These are phyloP conservation scores for Drosophila dunni DNA, from an alignment of 1,140 invertebrate species.

Conservation along the genomic window DNA sequence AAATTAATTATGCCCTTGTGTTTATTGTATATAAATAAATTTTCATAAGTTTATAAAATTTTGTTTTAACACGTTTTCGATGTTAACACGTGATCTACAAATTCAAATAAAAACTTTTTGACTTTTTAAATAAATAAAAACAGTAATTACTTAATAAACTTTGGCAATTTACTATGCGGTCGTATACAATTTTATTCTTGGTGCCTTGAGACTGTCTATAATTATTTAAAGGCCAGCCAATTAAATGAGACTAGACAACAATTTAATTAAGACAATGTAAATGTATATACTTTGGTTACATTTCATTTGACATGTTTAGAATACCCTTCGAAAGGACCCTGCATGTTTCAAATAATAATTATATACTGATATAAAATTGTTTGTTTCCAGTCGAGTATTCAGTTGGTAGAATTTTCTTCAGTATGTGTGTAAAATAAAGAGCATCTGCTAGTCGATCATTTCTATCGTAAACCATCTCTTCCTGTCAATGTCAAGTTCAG, in stretches of 20 bases:
- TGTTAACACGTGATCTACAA: no score
- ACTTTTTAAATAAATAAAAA: constrained; percentile 23
- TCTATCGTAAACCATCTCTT: neutral
- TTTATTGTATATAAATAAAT: no score
- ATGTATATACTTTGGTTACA: neutral
- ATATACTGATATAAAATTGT: no score
- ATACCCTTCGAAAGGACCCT: no score
- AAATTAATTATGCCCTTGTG: neutral
- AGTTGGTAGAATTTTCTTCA: no score
- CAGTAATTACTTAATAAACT: constrained; percentile 17
- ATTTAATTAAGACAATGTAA: constrained; percentile 11
- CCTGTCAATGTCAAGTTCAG: constrained; percentile 61
- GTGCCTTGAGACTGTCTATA: constrained; percentile 6
- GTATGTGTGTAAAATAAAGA: neutral
- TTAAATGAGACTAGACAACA: constrained; percentile 4
- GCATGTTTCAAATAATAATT: no score
- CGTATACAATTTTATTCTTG: no score
- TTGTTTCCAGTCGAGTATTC: no score
- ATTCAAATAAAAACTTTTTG: no score
- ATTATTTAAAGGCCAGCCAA: constrained; percentile 40
- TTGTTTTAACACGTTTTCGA: no score
- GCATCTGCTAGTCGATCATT: neutral
- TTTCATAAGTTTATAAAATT: no score
- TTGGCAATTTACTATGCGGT: constrained; percentile 14
- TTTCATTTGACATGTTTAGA: no score